phyloP scores from a whole-genome alignment of 2,888 invertebrate species.

The Zaprionus obscuricornis region DNA sequence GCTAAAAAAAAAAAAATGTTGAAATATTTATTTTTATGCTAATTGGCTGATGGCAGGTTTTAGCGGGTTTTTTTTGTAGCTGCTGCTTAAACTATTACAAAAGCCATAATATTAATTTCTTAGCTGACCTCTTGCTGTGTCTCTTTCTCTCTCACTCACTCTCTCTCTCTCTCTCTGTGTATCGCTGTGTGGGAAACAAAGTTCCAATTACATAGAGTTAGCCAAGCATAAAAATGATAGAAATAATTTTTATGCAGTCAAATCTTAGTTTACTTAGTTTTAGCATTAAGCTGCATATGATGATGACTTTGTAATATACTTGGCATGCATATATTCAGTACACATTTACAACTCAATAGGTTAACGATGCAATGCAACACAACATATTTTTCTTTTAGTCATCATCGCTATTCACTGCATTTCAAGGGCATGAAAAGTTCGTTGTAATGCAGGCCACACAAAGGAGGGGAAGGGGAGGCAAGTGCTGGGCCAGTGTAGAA shows the following conservation, averaged over 20 bases:
- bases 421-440: conserved; percentile 10
- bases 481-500: conserved; percentile 17
- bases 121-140: no score
- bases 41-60: conserved; percentile 26
- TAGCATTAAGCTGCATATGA: no score
- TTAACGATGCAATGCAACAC: not conserved
- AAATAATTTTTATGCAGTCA: no score
- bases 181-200: no score
- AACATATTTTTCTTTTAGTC: no score
- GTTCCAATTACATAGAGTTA: no score
- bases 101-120: conserved; percentile 10
- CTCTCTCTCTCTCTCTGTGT: no score
- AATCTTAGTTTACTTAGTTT: no score
- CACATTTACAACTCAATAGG: conserved; percentile 20
- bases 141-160: no score
- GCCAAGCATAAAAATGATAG: not conserved
- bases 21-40: conserved; percentile 54
- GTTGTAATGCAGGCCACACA: conserved; percentile 3
- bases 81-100: conserved; percentile 38
- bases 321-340: conserved; percentile 14
- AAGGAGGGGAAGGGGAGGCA: no score
- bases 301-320: conserved; percentile 19
- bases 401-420: no score
- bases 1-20: conserved; percentile 48
- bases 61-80: not conserved